Evolutionary conservation across 2,888 invertebrate genomes (phyloP).

Genomic region (Minunthozetes semirufus): DNA sequence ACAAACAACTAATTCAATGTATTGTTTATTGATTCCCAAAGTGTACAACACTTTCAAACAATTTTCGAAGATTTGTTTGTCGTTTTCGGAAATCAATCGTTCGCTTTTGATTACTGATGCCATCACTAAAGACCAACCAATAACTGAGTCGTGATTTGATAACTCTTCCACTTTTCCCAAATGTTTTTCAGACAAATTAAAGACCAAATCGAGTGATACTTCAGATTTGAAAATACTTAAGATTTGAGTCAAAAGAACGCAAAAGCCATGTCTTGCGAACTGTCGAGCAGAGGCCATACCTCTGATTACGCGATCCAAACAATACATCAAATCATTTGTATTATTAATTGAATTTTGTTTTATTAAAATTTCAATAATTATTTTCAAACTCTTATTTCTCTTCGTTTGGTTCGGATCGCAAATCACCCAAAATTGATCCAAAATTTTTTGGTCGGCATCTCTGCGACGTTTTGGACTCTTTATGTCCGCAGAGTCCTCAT

Average conservation of each 20-base stretch:
- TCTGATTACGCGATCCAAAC: conserved; percentile 61
- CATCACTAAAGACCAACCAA: conserved; percentile 33
- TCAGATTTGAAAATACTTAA: conserved; percentile 53
- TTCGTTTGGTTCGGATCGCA: conserved; percentile 23
- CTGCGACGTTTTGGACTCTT: not conserved
- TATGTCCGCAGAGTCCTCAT: not conserved
- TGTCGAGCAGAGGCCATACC: conserved; percentile 64
- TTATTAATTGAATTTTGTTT: conserved; percentile 35
- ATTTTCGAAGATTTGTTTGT: not conserved
- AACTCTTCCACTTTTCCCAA: conserved; percentile 25
- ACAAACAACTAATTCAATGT: conserved; percentile 34
- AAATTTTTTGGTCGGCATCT: conserved; percentile 25
- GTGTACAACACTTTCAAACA: conserved; percentile 15
- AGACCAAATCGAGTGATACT: conserved; percentile 46
- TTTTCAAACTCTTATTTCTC: conserved; percentile 21
- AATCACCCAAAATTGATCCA: conserved; percentile 35
- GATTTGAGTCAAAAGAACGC: conserved; percentile 46
- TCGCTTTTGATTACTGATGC: conserved; percentile 29
- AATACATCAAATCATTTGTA: conserved; percentile 59
- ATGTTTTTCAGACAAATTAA: conserved; percentile 37
- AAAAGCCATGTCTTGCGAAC: conserved; percentile 62
- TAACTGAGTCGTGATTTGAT: conserved; percentile 26
- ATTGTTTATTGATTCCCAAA: conserved; percentile 25
- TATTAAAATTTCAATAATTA: conserved; percentile 28
- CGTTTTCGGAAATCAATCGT: not conserved